Conservation (phyloP, 2,888 invertebrate genomes). For the Pristionchus fissidentatus region DNA sequence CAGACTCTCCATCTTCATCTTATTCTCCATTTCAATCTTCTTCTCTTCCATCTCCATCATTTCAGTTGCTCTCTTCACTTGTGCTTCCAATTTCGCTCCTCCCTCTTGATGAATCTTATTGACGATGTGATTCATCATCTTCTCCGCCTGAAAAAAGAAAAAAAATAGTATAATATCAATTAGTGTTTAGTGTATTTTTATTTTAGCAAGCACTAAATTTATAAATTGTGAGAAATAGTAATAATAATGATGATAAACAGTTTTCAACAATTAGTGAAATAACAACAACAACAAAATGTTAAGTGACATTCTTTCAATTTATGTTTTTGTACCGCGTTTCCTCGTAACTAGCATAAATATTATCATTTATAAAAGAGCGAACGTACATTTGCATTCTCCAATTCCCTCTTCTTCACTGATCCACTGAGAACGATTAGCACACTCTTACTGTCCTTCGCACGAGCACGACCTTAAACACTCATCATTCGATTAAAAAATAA, state of each 20-base stretch:
- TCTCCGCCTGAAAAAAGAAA: constrained; percentile 15
- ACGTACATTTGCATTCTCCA: constrained; percentile 47
- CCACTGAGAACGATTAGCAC: constrained; percentile 65
- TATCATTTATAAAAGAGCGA: no score
- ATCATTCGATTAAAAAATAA: not conserved
- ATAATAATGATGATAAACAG: no score
- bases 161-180: not conserved
- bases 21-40: not conserved
- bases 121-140: constrained; percentile 43
- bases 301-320: not conserved
- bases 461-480: constrained; percentile 69
- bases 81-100: not conserved
- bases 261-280: no score
- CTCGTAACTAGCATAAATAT: no score
- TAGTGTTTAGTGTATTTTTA: no score
- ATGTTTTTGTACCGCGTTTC: no score
- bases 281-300: no score
- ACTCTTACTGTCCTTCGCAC: constrained; percentile 65
- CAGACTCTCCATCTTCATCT: not conserved
- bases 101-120: constrained; percentile 11
- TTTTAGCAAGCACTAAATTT: no score
- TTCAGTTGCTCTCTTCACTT: not conserved
- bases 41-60: not conserved
- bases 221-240: no score
- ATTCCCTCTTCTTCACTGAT: constrained; percentile 60